Evolutionary conservation across 1,140 invertebrate genomes (phyloP).

Genomic region (Drosophila pruinosa): DNA sequence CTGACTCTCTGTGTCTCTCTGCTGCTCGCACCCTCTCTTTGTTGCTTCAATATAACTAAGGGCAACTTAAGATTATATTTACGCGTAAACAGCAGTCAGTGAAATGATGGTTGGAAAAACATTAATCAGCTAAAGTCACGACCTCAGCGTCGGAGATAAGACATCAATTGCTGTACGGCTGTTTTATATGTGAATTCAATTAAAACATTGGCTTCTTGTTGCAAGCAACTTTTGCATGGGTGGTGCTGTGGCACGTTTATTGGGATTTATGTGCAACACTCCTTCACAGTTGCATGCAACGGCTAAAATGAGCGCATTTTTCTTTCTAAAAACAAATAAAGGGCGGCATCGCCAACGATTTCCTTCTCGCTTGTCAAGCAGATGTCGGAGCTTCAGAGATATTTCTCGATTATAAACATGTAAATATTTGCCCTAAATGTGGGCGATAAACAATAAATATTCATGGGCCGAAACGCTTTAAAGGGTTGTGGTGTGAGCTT

Average conservation of each 20-base stretch:
- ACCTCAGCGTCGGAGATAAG: constrained; percentile 29
- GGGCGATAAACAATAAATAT: constrained; percentile 61
- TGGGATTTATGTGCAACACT: constrained; percentile 53
- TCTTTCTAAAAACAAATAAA: constrained; percentile 28
- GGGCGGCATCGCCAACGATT: constrained; percentile 1
- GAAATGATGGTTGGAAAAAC: constrained; percentile 8
- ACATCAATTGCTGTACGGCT: neutral
- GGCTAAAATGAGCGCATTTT: neutral
- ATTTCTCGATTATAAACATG: constrained; percentile 15
- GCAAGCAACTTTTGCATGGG: neutral
- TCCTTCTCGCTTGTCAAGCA: constrained; percentile 3
- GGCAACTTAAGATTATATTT: constrained; percentile 5
- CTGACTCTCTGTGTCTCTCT: neutral
- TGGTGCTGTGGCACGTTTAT: constrained; percentile 41
- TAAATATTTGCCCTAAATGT: constrained; percentile 62
- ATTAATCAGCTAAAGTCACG: constrained; percentile 32
- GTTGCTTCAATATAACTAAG: too few relatives aligned
- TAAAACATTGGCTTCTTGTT: neutral
- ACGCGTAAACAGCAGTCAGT: neutral
- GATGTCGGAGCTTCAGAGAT: constrained; percentile 14
- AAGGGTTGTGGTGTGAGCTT: constrained; percentile 29
- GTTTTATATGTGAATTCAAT: constrained; percentile 8
- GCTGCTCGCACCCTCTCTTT: neutral
- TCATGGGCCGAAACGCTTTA: constrained; percentile 24
- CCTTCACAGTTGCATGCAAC: neutral